A percentile compares a stretch with the other conserved stretches of the same genome.
Conservation (phyloP, 2,888 invertebrate genomes). For the Exephanes ischioxanthus region DNA sequence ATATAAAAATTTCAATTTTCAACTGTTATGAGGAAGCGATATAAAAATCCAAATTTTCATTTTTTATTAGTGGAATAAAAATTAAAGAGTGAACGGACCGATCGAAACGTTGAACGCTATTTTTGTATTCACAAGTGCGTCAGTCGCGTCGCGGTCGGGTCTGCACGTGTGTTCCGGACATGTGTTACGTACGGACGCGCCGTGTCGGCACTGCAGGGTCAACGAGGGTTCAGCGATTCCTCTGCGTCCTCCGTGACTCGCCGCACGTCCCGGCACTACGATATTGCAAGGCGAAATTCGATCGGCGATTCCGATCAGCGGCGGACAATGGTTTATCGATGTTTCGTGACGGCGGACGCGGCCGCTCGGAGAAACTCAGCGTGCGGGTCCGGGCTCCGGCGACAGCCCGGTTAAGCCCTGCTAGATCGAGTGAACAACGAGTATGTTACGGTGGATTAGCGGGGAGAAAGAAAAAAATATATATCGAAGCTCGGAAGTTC, state of each 20-base stretch:
- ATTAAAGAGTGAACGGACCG: neutral
- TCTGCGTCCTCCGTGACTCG: neutral
- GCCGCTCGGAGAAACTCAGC: slow-evolving; percentile 15
- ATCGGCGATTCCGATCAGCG: slow-evolving; percentile 47
- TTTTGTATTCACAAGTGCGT: slow-evolving; percentile 32
- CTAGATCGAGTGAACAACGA: neutral
- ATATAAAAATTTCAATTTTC: too few species aligned
- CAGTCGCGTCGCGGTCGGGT: slow-evolving; percentile 7
- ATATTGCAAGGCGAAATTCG: slow-evolving; percentile 28
- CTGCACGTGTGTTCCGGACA: slow-evolving; percentile 18
- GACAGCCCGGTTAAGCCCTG: neutral
- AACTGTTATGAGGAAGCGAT: too few species aligned
- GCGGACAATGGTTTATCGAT: slow-evolving; percentile 30
- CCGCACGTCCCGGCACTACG: neutral
- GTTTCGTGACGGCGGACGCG: slow-evolving; percentile 23
- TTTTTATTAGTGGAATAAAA: neutral
- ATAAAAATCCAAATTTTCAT: too few species aligned
- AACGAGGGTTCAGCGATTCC: slow-evolving; percentile 21
- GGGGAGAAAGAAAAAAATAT: neutral
- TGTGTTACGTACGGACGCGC: slow-evolving; percentile 14
- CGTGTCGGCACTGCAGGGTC: slow-evolving; percentile 9
- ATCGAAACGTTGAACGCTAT: slow-evolving; percentile 16
- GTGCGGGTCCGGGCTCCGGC: neutral
- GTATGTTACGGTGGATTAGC: neutral
- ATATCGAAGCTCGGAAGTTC: neutral